phyloP scores from a whole-genome alignment of 2,888 invertebrate species.

The Seira ritae region DNA sequence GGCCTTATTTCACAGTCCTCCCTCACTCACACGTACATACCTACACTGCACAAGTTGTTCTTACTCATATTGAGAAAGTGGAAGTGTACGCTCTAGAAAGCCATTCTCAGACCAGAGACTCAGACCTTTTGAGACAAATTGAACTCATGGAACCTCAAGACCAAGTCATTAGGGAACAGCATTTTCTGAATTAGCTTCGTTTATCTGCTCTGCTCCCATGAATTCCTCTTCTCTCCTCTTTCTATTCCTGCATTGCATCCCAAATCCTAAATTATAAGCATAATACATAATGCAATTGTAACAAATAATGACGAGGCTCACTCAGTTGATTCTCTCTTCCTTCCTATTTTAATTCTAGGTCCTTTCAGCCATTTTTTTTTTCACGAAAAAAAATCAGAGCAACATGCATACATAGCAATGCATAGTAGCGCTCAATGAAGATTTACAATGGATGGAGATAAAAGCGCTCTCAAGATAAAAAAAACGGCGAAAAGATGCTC shows the following conservation, averaged over 20 bases:
- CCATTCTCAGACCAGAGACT: background rate
- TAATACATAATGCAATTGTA: background rate
- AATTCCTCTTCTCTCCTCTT: background rate
- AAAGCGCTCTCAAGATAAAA: background rate
- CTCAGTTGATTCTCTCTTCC: no score
- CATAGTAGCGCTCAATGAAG: background rate
- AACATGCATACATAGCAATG: no score
- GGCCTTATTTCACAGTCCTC: constrained; percentile 59
- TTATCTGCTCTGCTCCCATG: background rate
- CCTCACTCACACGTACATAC: no score
- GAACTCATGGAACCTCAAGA: constrained; percentile 12
- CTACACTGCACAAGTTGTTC: no score
- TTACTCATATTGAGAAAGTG: background rate
- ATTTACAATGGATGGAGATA: background rate
- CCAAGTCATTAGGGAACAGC: background rate
- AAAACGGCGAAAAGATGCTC: no score
- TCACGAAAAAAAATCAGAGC: background rate
- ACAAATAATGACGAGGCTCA: background rate
- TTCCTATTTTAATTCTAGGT: no score
- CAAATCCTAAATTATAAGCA: background rate
- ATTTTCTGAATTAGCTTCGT: background rate
- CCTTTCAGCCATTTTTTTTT: no score
- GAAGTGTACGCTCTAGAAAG: background rate
- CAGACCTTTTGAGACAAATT: constrained; percentile 16
- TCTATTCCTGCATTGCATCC: background rate